These are phyloP conservation scores for Cloeon dipterum DNA, from an alignment of 2,888 invertebrate species.

Conservation along the genomic window DNA sequence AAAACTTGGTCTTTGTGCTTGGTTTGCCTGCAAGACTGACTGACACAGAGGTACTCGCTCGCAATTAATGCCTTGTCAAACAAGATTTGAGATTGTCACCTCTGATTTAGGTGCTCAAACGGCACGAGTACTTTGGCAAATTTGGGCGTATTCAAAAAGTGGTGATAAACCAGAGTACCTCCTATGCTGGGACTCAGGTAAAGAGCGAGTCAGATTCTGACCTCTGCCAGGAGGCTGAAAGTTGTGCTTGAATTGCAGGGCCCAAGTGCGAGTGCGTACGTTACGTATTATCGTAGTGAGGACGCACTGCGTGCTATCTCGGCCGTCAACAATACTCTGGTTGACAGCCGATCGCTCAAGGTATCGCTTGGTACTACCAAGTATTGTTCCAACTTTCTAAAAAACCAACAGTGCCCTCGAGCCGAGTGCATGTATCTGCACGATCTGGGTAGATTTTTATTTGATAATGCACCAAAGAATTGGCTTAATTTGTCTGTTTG, in stretches of 20 bases:
- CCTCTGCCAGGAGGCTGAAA: background rate
- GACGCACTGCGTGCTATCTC: conserved; percentile 94
- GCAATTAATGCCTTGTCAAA: too few relatives aligned
- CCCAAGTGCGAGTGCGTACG: conserved; percentile 84
- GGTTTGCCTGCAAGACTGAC: conserved; percentile 90
- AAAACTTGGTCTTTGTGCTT: conserved; percentile 98
- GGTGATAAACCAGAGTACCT: conserved; percentile 94
- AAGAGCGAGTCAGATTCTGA: conserved; percentile 10
- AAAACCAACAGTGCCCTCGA: conserved; percentile 94
- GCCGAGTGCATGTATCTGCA: conserved; percentile 99
- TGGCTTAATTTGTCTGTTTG: too few relatives aligned
- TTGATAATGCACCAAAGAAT: too few relatives aligned
- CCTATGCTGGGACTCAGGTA: conserved; percentile 83
- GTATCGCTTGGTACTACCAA: conserved; percentile 98
- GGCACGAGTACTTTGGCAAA: conserved; percentile 98
- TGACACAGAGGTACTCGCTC: conserved; percentile 57
- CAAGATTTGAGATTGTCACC: too few relatives aligned
- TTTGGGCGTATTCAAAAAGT: conserved; percentile 99
- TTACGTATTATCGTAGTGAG: conserved; percentile 69
- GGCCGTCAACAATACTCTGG: conserved; percentile 87
- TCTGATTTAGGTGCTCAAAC: conserved; percentile 75
- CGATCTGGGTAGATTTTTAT: conserved; percentile 82
- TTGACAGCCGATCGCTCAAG: conserved; percentile 90
- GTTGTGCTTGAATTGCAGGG: conserved; percentile 23
- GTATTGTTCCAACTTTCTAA: conserved; percentile 99